These are phyloP conservation scores for Brachyistius frenatus DNA, from an alignment of 2,113 vertebrate genomes.

Conservation along the genomic window DNA sequence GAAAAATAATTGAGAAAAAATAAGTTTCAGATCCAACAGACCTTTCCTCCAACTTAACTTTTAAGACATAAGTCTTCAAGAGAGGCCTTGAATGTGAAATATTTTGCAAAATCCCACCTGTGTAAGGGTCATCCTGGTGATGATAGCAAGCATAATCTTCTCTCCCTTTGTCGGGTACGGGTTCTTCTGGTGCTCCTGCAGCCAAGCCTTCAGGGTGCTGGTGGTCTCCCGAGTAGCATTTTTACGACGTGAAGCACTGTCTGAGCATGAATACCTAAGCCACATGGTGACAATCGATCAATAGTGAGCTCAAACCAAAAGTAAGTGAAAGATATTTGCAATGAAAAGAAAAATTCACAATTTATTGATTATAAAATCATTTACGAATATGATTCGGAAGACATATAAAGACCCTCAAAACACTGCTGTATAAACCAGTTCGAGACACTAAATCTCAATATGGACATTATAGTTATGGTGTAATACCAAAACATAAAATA, in stretches of 20 bases:
- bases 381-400: too few species aligned
- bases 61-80: too few species aligned
- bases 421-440: too few species aligned
- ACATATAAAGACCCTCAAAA: too few species aligned
- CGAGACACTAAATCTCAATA: too few species aligned
- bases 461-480: too few species aligned
- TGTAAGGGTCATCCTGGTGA: constrained; percentile 93
- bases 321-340: neutral
- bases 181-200: constrained; percentile 92
- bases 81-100: neutral
- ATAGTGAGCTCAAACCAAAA: neutral
- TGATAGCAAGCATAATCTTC: constrained; percentile 92
- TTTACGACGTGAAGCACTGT: constrained; percentile 91
- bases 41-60: too few species aligned
- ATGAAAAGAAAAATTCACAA: neutral
- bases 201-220: constrained; percentile 93
- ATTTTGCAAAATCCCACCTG: constrained; percentile 67
- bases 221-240: constrained; percentile 97
- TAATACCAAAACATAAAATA: too few species aligned
- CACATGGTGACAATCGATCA: neutral
- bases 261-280: constrained; percentile 91
- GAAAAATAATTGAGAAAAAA: neutral
- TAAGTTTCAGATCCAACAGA: too few species aligned
- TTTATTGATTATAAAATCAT: constrained; percentile 10
- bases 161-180: constrained; percentile 92